Percentiles rank a stretch among this genome's conserved stretches.
These are phyloP conservation scores for Drosophila falleni DNA, from an alignment of 2,888 invertebrate genomes.

Conservation along the genomic window DNA sequence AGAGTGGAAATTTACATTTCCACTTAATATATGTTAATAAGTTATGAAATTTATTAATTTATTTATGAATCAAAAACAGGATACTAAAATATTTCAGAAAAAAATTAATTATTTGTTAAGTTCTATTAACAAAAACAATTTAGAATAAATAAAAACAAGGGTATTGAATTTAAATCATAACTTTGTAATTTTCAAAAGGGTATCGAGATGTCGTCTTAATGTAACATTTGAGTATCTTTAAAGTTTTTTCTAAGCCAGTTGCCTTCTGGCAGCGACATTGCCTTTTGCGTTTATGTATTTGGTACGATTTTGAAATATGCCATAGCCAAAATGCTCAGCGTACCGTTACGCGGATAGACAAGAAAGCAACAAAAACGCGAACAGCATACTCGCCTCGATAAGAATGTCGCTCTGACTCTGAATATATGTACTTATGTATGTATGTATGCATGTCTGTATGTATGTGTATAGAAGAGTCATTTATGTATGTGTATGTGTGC, in stretches of 20 bases:
- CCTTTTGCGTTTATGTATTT: constrained; percentile 29
- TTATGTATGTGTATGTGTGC: constrained; percentile 63
- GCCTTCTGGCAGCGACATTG: constrained; percentile 38
- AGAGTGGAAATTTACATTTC: too few species aligned
- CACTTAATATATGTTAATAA: too few species aligned
- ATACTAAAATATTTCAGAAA: too few species aligned
- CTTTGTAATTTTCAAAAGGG: not conserved
- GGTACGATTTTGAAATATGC: constrained; percentile 55
- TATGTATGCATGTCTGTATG: too few species aligned
- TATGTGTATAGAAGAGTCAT: too few species aligned
- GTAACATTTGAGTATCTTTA: not conserved
- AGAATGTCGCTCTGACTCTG: constrained; percentile 27
- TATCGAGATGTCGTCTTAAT: not conserved
- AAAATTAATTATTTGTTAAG: too few species aligned
- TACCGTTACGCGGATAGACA: constrained; percentile 52
- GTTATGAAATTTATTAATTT: too few species aligned
- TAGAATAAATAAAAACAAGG: too few species aligned
- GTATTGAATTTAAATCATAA: too few species aligned
- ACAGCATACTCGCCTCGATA: constrained; percentile 53
- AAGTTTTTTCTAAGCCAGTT: not conserved
- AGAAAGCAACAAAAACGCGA: constrained; percentile 59
- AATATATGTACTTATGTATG: constrained; percentile 14
- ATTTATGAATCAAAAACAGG: too few species aligned
- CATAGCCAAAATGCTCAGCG: constrained; percentile 64
- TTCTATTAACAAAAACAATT: too few species aligned